A percentile compares a stretch with the other conserved stretches of the same genome.
These are phyloP conservation scores for Patella pellucida DNA, from an alignment of 2,888 invertebrate genomes.

Conservation along the genomic window DNA sequence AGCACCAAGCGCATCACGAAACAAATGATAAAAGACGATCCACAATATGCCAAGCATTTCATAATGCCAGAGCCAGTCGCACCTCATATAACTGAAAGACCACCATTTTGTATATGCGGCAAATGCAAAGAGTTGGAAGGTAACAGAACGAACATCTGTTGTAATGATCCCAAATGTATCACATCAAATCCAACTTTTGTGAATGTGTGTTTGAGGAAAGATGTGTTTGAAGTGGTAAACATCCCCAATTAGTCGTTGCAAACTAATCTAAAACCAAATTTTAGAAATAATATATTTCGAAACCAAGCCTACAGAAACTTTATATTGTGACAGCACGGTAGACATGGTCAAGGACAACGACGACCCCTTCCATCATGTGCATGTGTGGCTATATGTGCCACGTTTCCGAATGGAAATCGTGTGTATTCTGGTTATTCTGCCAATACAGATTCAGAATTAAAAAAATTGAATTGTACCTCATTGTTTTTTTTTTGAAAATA, in stretches of 20 bases:
- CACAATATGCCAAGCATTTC: no score
- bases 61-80: no score
- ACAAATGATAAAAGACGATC: no score
- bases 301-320: slow-evolving; percentile 17
- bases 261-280: background rate
- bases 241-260: slow-evolving; percentile 7
- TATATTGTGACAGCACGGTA: slow-evolving; percentile 17
- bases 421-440: slow-evolving; percentile 9
- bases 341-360: slow-evolving; percentile 3
- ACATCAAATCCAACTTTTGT: slow-evolving; percentile 9
- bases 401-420: slow-evolving; percentile 6
- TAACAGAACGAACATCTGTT: slow-evolving; percentile 11
- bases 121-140: slow-evolving; percentile 2
- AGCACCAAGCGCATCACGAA: no score
- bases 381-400: background rate
- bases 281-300: slow-evolving; percentile 3
- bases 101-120: background rate
- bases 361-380: slow-evolving; percentile 4
- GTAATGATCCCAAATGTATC: background rate
- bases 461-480: background rate
- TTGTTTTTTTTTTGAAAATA: no score
- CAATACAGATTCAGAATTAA: background rate
- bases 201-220: slow-evolving; percentile 14
- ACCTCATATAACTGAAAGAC: background rate
- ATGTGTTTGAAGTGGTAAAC: slow-evolving; percentile 17